Conservation (phyloP, 2,797 vertebrate genomes). For the Anniella stebbinsi region DNA sequence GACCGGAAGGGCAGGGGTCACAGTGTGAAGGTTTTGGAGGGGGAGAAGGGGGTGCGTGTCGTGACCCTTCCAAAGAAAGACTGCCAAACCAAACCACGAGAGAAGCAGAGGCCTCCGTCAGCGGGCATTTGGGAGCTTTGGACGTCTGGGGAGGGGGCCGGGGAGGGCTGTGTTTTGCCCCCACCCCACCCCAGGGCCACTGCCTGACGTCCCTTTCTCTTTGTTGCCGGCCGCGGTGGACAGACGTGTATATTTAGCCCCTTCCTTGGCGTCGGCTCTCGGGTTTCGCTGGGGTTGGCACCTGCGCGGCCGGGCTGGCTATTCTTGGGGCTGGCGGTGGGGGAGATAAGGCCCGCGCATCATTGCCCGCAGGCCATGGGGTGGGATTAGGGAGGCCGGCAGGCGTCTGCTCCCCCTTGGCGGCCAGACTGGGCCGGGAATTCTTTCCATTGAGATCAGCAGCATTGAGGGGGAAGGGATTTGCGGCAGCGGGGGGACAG, state of each 20-base stretch:
- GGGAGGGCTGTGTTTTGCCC: not conserved
- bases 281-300: constrained; percentile 54
- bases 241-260: constrained; percentile 38
- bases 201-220: constrained; percentile 8
- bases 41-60: no score
- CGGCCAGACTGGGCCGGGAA: not conserved
- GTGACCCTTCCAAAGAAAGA: no score
- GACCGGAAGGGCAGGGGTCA: no score
- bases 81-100: no score
- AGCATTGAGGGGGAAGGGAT: no score
- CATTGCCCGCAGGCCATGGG: not conserved
- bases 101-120: not conserved
- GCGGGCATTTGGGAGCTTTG: not conserved
- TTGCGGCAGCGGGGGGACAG: not conserved
- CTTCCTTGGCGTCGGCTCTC: constrained; percentile 5
- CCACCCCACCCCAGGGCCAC: not conserved
- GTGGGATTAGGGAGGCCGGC: constrained; percentile 19
- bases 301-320: constrained; percentile 46
- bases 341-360: not conserved
- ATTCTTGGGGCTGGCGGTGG: constrained; percentile 56
- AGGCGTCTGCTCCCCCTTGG: not conserved
- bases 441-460: constrained; percentile 27
- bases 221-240: constrained; percentile 36
- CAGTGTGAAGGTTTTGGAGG: no score
- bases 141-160: not conserved